These are phyloP conservation scores for Emydocephalus ijimae DNA, from an alignment of 2,113 vertebrate genomes.

Conservation along the genomic window DNA sequence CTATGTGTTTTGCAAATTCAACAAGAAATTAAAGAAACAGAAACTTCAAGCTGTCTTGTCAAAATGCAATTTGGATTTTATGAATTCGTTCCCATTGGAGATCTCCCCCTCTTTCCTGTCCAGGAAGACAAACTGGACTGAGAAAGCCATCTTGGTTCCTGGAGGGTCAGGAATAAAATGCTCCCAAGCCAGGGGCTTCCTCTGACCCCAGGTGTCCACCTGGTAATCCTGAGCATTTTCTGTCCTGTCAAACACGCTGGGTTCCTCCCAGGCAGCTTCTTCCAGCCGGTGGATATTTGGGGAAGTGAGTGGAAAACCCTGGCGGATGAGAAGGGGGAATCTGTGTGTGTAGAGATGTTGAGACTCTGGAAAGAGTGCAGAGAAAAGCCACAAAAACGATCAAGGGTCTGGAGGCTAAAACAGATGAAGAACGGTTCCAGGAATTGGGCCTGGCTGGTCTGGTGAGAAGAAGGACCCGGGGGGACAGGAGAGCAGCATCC, in stretches of 20 bases:
- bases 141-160: background rate
- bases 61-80: background rate
- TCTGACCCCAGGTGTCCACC: background rate
- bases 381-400: background rate
- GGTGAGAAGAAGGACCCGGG: background rate
- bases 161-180: background rate
- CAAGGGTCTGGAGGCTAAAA: background rate
- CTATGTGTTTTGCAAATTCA: background rate
- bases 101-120: background rate
- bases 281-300: background rate
- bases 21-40: background rate
- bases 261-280: background rate
- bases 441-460: background rate
- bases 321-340: background rate
- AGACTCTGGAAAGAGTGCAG: background rate
- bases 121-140: background rate
- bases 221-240: background rate
- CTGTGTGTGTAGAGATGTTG: background rate
- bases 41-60: background rate
- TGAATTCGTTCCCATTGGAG: background rate
- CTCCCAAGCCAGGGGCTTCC: background rate
- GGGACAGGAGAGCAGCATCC: background rate
- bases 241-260: background rate
- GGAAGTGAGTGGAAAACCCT: background rate
- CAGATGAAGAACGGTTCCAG: background rate